Evolutionary conservation across 2,113 vertebrate genomes (phyloP), one percentile per base, ranked within the genome.

Genomic region (Baryphthengus martii): DNA sequence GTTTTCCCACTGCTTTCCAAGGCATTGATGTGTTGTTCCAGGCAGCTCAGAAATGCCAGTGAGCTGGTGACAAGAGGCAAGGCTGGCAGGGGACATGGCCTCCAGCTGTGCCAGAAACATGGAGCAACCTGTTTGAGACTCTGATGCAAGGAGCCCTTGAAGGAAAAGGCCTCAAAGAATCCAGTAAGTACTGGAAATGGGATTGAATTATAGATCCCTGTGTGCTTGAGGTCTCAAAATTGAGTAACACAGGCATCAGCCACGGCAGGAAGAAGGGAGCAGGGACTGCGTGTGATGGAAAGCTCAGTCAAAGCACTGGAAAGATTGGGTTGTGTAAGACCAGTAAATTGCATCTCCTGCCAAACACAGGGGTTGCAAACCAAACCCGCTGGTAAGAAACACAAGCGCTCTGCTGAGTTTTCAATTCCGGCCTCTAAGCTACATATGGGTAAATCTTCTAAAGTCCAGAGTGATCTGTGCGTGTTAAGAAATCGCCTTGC

Each of bases 1-100:
- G 76, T 66, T 92, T 95, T 91, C 79, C 70, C 55, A 61, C 76
- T 92, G 90, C 88, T 83, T 96, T 67, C 66, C 75, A 78, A 79
- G 58, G 78, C 58, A 79, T 2, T 47, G 29, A 59, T 37, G 44
- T 47, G 83, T 45, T 59, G n/a, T 59, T 78, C 68, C 85, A 76
- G 66, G 79, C 68, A 85, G 75, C 31, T 80, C 70, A 39, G 26
- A 65, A 40, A 4, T 50, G 42, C 13, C 89, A 80, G 33, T 2
- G 0, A 8, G 61, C 8, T 71, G 88, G 68, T 83, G 93, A 74
- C 55, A 59, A 93, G 63, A 58, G 59, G 13, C 71, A 88, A 66
- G 63, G 79, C 79, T 84, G 88, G 75, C 90, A 73, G 75, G 74
- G 71, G 55, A 59, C 70, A 40, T 0, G 0, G 59, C 53, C 31